Conservation (phyloP, 92 coral and sea anemone genomes). For the Phymanthus crucifer region DNA sequence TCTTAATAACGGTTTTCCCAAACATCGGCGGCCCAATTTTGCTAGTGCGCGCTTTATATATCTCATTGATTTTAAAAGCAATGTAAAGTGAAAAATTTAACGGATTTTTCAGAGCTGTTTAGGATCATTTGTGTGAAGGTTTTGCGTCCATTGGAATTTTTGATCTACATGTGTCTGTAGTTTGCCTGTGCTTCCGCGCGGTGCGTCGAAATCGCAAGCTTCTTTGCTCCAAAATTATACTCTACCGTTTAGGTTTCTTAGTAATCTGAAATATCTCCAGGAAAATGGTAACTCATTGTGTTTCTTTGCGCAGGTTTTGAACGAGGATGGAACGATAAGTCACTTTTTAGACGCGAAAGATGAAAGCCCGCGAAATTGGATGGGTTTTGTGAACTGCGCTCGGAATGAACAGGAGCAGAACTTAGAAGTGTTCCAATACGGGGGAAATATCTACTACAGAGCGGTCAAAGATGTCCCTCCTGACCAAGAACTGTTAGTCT, state of each 20-base stretch:
- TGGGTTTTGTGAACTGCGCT: conserved; percentile 99
- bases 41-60: no score
- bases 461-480: conserved; percentile 98
- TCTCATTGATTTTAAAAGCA: no score
- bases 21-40: no score
- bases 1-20: no score
- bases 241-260: background rate
- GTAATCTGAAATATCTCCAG: no score
- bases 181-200: no score
- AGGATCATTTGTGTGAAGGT: background rate
- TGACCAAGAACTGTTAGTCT: conserved; percentile 91
- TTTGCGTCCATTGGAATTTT: background rate
- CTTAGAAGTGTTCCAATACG: conserved; percentile 91
- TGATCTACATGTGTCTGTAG: no score
- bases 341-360: conserved; percentile 98
- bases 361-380: conserved; percentile 99
- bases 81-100: no score
- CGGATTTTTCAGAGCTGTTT: background rate
- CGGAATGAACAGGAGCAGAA: conserved; percentile 99
- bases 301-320: conserved; percentile 70
- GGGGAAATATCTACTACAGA: conserved; percentile 92
- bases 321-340: conserved; percentile 97
- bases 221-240: background rate
- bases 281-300: no score
- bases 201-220: no score